phyloP scores from a whole-genome alignment of 2,888 invertebrate species.

The Sarcophaga rosellei region DNA sequence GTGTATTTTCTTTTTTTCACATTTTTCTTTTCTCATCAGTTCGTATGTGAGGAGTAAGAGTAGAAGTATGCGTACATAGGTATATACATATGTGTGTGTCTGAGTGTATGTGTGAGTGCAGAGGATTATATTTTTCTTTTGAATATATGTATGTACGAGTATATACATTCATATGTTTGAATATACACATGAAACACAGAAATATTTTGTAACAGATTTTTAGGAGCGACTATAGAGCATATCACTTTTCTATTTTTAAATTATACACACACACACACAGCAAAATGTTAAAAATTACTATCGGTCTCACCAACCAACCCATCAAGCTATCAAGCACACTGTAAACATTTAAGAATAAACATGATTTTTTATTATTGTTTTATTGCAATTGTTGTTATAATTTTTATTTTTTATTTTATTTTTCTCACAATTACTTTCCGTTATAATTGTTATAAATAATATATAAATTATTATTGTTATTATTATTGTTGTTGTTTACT shows the following conservation, averaged over 20 bases:
- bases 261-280: background rate
- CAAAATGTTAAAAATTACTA: slow-evolving; percentile 23
- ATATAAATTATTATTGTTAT: slow-evolving; percentile 4
- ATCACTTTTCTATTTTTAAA: slow-evolving; percentile 63
- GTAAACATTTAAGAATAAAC: background rate
- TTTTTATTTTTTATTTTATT: background rate
- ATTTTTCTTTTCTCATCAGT: slow-evolving; percentile 10
- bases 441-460: background rate
- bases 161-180: background rate
- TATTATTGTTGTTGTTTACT: background rate
- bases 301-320: slow-evolving; percentile 31
- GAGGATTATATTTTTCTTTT: slow-evolving; percentile 26
- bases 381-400: slow-evolving; percentile 23
- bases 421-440: too few relatives aligned
- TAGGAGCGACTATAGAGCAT: slow-evolving; percentile 65
- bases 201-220: slow-evolving; percentile 64
- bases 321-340: background rate
- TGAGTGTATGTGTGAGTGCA: slow-evolving; percentile 36
- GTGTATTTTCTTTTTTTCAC: background rate
- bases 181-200: slow-evolving; percentile 34
- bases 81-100: background rate
- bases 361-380: slow-evolving; percentile 31
- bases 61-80: slow-evolving; percentile 7
- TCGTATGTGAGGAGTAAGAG: slow-evolving; percentile 18
- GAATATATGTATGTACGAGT: background rate